A percentile compares a stretch with the other conserved stretches of the same genome.
Conservation (phyloP, 2,113 vertebrate genomes). For the Ovis canadensis region DNA sequence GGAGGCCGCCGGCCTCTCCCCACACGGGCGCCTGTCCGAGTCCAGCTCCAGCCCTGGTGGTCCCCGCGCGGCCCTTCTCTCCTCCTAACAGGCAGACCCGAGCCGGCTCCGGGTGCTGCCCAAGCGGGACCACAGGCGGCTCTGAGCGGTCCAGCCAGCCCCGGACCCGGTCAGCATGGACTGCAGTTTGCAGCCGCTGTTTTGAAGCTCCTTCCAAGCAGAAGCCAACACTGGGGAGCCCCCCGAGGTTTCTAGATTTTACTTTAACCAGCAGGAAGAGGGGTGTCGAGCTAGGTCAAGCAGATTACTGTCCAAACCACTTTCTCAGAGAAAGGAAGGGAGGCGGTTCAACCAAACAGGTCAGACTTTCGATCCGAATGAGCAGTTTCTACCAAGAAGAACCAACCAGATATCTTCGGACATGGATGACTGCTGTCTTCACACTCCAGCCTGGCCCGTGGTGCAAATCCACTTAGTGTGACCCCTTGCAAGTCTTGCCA, state of each 20-base stretch:
- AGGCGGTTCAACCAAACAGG: constrained; percentile 30
- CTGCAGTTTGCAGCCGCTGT: constrained; percentile 74
- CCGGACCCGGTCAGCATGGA: constrained; percentile 81
- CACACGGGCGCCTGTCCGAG: constrained; percentile 62
- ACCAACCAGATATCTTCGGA: neutral
- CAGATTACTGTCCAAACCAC: constrained; percentile 54
- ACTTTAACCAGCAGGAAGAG: constrained; percentile 45
- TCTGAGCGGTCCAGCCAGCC: constrained; percentile 71
- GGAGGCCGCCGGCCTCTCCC: constrained; percentile 64
- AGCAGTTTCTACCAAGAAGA: constrained; percentile 51
- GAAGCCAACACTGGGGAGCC: constrained; percentile 51
- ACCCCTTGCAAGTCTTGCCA: neutral
- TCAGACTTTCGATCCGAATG: constrained; percentile 41
- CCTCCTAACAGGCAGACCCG: constrained; percentile 84
- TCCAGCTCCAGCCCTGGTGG: constrained; percentile 77
- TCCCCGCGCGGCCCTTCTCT: constrained; percentile 73
- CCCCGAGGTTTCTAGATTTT: constrained; percentile 43
- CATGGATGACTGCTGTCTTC: constrained; percentile 29
- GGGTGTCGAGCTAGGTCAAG: constrained; percentile 41
- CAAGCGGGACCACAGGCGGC: constrained; percentile 85
- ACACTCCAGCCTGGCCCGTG: constrained; percentile 14
- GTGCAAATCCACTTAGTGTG: constrained; percentile 38
- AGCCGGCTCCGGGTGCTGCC: constrained; percentile 81
- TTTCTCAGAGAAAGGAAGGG: constrained; percentile 55
- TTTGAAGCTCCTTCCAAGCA: constrained; percentile 72